phyloP scores from a whole-genome alignment of 2,113 vertebrate species.

The Macrotus californicus region DNA sequence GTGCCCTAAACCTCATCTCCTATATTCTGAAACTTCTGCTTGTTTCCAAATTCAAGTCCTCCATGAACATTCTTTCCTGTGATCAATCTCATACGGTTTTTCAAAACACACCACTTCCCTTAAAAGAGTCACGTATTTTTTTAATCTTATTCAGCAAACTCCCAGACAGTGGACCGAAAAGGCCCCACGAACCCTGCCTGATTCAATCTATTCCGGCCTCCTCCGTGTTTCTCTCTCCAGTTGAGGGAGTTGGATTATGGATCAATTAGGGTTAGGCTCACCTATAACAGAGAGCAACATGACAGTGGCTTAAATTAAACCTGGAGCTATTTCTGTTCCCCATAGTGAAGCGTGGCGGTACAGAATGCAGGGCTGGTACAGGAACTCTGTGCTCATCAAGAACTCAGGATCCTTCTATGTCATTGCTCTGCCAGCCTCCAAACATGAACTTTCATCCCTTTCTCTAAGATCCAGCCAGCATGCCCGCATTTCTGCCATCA shows the following conservation, averaged over 20 bases:
- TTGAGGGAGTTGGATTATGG: not conserved
- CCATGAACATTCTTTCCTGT: not conserved
- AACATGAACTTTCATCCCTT: not conserved
- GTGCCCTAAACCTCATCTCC: not conserved
- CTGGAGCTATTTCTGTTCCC: not conserved
- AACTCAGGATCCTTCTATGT: not conserved
- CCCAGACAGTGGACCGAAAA: not conserved
- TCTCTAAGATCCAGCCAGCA: not conserved
- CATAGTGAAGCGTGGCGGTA: not conserved
- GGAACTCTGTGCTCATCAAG: not conserved
- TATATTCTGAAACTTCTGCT: not conserved
- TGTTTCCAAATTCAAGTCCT: conserved; percentile 6
- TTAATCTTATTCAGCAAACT: conserved; percentile 30
- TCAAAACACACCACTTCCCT: conserved; percentile 18
- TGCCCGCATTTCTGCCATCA: not conserved
- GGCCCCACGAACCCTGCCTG: not conserved
- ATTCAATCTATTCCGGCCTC: not conserved
- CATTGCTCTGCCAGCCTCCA: not conserved
- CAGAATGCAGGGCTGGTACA: no score
- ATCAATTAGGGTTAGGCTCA: not conserved
- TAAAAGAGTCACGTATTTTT: conserved; percentile 7
- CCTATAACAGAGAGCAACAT: not conserved
- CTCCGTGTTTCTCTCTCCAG: not conserved
- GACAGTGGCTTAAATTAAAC: not conserved
- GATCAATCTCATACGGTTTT: not conserved